Evolutionary conservation across 2,888 invertebrate genomes (phyloP), one percentile per base, ranked within the genome.

Genomic region (Siphlonurus alternatus): DNA sequence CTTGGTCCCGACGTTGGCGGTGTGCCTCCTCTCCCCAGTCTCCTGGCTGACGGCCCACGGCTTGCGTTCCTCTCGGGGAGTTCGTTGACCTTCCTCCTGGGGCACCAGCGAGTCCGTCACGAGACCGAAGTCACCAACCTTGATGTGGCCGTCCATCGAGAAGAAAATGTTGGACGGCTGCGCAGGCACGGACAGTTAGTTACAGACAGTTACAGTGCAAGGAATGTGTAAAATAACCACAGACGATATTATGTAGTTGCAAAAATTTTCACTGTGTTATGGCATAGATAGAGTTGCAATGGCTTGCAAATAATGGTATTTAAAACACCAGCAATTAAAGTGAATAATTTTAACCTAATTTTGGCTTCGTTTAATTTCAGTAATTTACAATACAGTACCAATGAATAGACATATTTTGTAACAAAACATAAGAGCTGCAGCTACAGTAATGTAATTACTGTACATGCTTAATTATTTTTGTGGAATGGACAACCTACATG

Each of bases 111-210:
- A 88, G 23, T 89, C 87, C 2, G 97, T 96, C 15, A 93, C 98
- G n/a, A 99, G 82, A 0, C 98, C 98, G 78, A 99, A 98, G 78
- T 99, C 98, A 0, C 98, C 98, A 64, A 99, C 90, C 80, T 98
- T 98, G 7, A 98, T 86, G 71, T 83, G 82, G 1, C 91, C 91
- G 74, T 95, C 92, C 68, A 86, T 81, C 0, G 94, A 89, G 76
- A 98, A 97, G 77, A 98, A 93, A 70, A 93, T 92, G 74, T 93
- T 93, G 67, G 91, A 89, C 0, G 93, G 92, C 83, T 86, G 73
- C 68, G 24, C 60, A 60, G 24, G 24, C 0, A 24, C 25, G 38
- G 19, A 62, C 15, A 56, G 2, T 25, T 22, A 53, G n/a, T n/a
- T n/a, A 24, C 10, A 54, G 19, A 38, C 15, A 10, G 15, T 56